These are phyloP conservation scores for Pterocles burchelli DNA, from an alignment of 2,113 vertebrate species.

Conservation along the genomic window DNA sequence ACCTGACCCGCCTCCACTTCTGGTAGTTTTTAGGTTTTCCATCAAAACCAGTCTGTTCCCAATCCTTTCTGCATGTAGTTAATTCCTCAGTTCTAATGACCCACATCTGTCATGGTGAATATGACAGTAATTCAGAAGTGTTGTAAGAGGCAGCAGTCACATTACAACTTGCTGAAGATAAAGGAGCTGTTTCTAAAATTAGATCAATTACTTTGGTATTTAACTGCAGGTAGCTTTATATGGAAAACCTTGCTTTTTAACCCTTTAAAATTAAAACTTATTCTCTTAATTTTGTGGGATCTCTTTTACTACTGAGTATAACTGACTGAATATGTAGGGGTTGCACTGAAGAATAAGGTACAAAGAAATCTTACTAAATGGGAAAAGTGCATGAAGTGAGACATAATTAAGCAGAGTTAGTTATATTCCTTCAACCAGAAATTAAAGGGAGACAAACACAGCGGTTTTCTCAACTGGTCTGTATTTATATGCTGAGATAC, in stretches of 20 bases:
- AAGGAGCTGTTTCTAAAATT: conserved; percentile 33
- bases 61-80: conserved; percentile 1
- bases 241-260: neutral
- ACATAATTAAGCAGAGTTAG: neutral
- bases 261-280: neutral
- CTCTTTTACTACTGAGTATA: neutral
- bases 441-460: neutral
- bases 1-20: neutral
- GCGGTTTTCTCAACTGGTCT: neutral
- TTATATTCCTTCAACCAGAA: neutral
- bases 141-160: neutral
- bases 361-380: neutral
- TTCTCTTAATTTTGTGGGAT: neutral
- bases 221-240: neutral
- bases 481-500: neutral
- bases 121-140: conserved; percentile 28
- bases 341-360: neutral
- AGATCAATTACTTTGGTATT: neutral
- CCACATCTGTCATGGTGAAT: conserved; percentile 31
- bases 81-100: conserved; percentile 19
- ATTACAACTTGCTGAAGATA: conserved; percentile 7
- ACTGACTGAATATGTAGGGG: neutral
- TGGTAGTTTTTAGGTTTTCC: conserved; percentile 31
- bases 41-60: conserved; percentile 12
- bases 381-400: neutral